Evolutionary conservation across 1,140 invertebrate species (phyloP).

Genomic region (Pogonognathellus flavescens): DNA sequence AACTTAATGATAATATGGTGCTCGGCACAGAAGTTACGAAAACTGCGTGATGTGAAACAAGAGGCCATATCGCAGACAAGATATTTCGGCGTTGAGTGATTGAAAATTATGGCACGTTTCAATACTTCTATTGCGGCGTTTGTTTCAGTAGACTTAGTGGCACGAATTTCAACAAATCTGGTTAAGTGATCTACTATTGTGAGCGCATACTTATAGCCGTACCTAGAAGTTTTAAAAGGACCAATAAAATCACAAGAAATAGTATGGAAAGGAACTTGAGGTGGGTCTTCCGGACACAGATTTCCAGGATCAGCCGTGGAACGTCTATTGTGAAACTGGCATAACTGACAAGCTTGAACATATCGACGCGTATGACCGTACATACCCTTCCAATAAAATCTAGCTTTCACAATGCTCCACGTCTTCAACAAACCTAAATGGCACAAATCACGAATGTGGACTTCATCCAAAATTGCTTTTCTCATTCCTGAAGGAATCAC

Average conservation of each 20-base stretch:
- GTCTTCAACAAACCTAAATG: background rate
- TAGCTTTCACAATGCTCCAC: background rate
- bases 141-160: slow-evolving; percentile 50
- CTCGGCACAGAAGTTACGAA: background rate
- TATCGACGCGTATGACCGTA: background rate
- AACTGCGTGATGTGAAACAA: background rate
- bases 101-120: background rate
- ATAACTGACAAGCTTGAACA: slow-evolving; percentile 59
- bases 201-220: slow-evolving; percentile 67
- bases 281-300: slow-evolving; percentile 24
- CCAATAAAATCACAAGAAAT: slow-evolving; percentile 69
- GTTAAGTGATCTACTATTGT: slow-evolving; percentile 68
- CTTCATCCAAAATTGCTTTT: background rate
- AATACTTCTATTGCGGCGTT: background rate
- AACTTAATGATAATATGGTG: background rate
- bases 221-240: slow-evolving; percentile 66
- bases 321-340: slow-evolving; percentile 61
- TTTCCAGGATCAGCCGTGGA: slow-evolving; percentile 45
- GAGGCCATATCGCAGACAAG: background rate
- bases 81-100: background rate
- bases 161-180: slow-evolving; percentile 67
- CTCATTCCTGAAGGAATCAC: background rate
- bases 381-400: background rate
- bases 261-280: slow-evolving; percentile 64
- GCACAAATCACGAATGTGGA: background rate